Percentiles rank a stretch among this genome's conserved stretches.
phyloP scores from a whole-genome alignment of 2,888 invertebrate genomes.

The Metacarcinus magister region DNA sequence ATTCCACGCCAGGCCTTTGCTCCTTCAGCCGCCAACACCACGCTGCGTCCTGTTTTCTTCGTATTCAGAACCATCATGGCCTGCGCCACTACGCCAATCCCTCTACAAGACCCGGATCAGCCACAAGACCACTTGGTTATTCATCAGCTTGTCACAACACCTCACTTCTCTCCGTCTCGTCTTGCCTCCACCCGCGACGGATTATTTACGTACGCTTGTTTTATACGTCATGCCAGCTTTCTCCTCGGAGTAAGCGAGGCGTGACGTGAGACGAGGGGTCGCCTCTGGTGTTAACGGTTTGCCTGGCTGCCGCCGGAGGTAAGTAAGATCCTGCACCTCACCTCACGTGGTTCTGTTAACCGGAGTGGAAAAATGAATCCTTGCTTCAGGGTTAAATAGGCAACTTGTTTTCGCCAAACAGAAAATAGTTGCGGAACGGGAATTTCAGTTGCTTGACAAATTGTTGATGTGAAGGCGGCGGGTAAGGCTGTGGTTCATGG shows the following conservation, averaged over 20 bases:
- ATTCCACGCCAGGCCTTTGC: not conserved
- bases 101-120: not conserved
- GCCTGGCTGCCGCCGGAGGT: not conserved
- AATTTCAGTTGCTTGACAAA: not conserved
- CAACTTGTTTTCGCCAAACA: constrained; percentile 17
- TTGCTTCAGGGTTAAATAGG: not conserved
- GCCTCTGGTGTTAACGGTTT: not conserved
- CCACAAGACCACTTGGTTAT: not conserved
- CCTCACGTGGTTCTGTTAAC: not conserved
- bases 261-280: not conserved
- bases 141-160: not conserved
- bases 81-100: not conserved
- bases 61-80: not conserved
- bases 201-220: not conserved
- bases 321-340: not conserved
- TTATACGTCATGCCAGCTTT: not conserved
- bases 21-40: not conserved
- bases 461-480: not conserved
- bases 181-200: not conserved
- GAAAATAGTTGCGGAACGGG: not conserved
- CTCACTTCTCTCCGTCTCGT: not conserved
- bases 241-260: not conserved
- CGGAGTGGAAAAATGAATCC: not conserved
- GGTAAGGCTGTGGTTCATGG: not conserved
- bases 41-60: not conserved